Evolutionary conservation across 2,797 vertebrate species (phyloP), one percentile per base, ranked within the genome.

Genomic region (Loris lydekkerianus): DNA sequence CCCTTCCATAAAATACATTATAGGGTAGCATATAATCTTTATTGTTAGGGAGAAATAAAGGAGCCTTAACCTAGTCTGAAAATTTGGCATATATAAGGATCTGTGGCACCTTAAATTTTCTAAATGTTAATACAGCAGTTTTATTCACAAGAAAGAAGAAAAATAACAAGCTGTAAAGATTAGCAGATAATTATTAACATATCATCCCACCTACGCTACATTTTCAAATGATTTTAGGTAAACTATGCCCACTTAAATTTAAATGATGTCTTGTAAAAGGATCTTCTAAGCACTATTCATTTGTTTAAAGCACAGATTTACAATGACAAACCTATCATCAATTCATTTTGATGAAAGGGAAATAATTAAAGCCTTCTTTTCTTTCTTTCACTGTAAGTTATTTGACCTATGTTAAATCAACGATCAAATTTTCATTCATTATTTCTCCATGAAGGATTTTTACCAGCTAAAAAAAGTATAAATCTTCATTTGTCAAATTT

Each of bases 381-480:
- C 77, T 29, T 97, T 97, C 87, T 98, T 97, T 84, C 97, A 84
- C 93, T 96, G 97, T 60, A 97, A 98, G 96, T 97, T 98, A 98
- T 98, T 97, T 98, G 98, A 98, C 98, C 98, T 98, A 97, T 96
- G 97, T 98, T 98, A 98, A 98, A 98, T 98, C 97, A 98, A 97
- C 94, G 98, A 98, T 98, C 98, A 98, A 97, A 98, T 98, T 98
- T 98, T 93, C 98, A 98, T 98, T 98, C 98, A 98, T 98, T 98
- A 98, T 98, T 98, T 98, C 97, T 98, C 98, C 97, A 97, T 97
- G 98, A 98, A 98, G 97, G 97, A 95, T 96, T 98, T 93, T 93
- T 98, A 97, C 98, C 91, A 98, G 96, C 97, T 98, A 96, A 97
- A 96, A 97, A 97, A 97, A 97, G 96, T 97, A 98, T 98, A 98